These are phyloP conservation scores for Nycteola revayana DNA, from an alignment of 2,888 invertebrate genomes.

Conservation along the genomic window DNA sequence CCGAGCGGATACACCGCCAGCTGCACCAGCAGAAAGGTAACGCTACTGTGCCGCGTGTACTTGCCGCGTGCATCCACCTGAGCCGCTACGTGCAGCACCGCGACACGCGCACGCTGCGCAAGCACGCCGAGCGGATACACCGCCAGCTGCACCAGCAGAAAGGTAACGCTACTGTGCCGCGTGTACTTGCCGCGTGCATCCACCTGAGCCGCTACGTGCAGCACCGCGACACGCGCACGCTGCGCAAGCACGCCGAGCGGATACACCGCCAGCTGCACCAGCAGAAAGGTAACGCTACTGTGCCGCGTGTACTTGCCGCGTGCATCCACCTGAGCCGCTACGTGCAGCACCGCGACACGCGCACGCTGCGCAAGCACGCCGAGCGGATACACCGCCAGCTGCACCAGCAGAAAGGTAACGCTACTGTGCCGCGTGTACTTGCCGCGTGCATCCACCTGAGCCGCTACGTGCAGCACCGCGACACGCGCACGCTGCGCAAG, in stretches of 20 bases:
- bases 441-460: constrained; percentile 88
- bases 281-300: too few species aligned
- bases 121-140: constrained; percentile 86
- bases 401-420: constrained; percentile 72
- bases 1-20: constrained; percentile 85
- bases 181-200: too few species aligned
- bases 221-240: constrained; percentile 88
- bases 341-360: constrained; percentile 89
- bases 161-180: too few species aligned
- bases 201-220: constrained; percentile 90
- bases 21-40: too few species aligned
- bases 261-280: constrained; percentile 83
- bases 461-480: constrained; percentile 88
- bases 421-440: too few species aligned
- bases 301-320: too few species aligned
- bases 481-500: constrained; percentile 86
- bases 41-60: too few species aligned
- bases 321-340: constrained; percentile 89
- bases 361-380: constrained; percentile 86
- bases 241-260: constrained; percentile 87
- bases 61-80: constrained; percentile 89
- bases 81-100: constrained; percentile 89
- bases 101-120: constrained; percentile 88
- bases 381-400: constrained; percentile 85
- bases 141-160: constrained; percentile 79